Conservation (phyloP, 2,888 invertebrate species). For the Bhutanitis thaidina region DNA sequence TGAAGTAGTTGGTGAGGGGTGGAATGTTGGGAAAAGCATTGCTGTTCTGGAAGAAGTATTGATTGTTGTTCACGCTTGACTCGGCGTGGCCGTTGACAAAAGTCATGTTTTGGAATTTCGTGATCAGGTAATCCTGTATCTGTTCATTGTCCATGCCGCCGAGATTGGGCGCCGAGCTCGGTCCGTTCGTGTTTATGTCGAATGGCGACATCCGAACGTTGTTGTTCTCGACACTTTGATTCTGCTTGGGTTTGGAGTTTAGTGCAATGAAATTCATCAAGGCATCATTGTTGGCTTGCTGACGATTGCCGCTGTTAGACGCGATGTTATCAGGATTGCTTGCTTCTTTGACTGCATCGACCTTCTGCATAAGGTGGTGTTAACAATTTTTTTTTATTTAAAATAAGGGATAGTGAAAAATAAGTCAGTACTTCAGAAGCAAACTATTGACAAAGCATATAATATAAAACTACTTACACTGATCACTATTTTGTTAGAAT, state of each 20-base stretch:
- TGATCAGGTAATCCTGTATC: constrained; percentile 62
- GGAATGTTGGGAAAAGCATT: constrained; percentile 69
- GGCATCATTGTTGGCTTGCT: constrained; percentile 40
- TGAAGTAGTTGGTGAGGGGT: constrained; percentile 55
- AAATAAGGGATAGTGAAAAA: neutral
- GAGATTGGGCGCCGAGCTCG: constrained; percentile 29
- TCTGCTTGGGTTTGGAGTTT: constrained; percentile 29
- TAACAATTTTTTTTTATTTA: constrained; percentile 30
- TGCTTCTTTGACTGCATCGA: constrained; percentile 31
- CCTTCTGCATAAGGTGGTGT: constrained; percentile 38
- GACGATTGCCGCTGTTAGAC: constrained; percentile 43
- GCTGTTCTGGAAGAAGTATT: constrained; percentile 62
- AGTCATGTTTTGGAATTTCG: constrained; percentile 61
- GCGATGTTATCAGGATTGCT: constrained; percentile 29
- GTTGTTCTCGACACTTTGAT: constrained; percentile 56
- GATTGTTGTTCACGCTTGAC: constrained; percentile 44
- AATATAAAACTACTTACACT: constrained; percentile 11
- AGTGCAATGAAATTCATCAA: constrained; percentile 48
- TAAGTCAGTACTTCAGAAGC: neutral
- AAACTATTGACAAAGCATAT: constrained; percentile 13
- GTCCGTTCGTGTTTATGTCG: constrained; percentile 36
- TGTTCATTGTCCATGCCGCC: constrained; percentile 61
- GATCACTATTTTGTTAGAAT: constrained; percentile 4
- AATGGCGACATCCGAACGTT: constrained; percentile 47
- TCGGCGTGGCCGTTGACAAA: constrained; percentile 39